Evolutionary conservation across 2,113 vertebrate species (phyloP), one percentile per base, ranked within the genome.

Genomic region (Ptilorrhoa leucosticta): DNA sequence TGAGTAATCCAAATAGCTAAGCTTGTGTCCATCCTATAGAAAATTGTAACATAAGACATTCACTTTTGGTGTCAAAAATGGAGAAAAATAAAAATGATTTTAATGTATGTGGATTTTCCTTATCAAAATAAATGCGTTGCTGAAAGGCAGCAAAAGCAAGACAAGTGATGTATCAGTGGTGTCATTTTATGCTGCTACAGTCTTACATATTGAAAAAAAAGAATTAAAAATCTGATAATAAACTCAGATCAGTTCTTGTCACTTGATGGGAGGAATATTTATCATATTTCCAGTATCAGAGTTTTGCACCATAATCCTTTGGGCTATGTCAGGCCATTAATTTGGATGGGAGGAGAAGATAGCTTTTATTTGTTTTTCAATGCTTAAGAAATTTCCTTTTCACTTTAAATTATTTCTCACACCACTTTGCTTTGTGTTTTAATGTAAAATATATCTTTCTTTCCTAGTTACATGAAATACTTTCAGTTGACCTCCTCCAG

Each of bases 11-110:
- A 80, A 75, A 81, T 95, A 81, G 83, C 56, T 96, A 68, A 65
- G 94, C 70, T 90, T 97, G 93, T 97, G 96, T 94, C 97, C 91
- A 96, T 97, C 53, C 89, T 96, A 28, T 97, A 97, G 92, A 94
- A 66, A 97, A 93, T 76, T 97, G 94, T 97, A 95, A 96, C 70
- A 90, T 77, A 70, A 78, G 93, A 83, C 94, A 83, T 96, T 97
- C 83, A 93, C 95, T 96, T 96, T 83, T 95, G 71, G 69, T 96
- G 96, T 97, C 83, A 97, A 96, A 90, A 97, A 90, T 94, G 50
- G 94, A 83, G 87, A 92, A 83, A 90, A 89, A 93, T 97, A 97
- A 97, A 96, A 94, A 90, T 96, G 56, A 96, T 61, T 96, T 96
- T 96, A 94, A 85, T 94, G 94, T 97, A 89, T 97, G 94, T 95